Conservation (phyloP, 1,140 invertebrate genomes). For the Homarus americanus region DNA sequence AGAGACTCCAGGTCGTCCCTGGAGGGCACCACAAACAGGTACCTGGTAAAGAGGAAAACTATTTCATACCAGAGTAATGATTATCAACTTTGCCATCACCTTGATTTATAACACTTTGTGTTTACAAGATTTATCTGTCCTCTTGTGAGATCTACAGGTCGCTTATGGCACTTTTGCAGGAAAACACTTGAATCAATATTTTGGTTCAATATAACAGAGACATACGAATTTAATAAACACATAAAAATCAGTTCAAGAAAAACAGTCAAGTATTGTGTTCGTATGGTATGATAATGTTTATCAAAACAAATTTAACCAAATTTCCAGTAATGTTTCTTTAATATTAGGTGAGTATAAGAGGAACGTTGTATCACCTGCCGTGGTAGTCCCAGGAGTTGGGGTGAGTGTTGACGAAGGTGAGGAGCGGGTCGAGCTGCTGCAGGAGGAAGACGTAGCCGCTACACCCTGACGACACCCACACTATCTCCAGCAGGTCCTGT, state of each 20-base stretch:
- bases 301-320: too few species aligned
- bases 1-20: background rate
- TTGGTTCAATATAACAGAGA: too few species aligned
- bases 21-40: constrained; percentile 26
- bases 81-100: too few species aligned
- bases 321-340: too few species aligned
- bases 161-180: background rate
- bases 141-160: too few species aligned
- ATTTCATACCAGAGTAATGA: background rate
- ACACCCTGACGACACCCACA: constrained; percentile 20
- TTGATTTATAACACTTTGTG: too few species aligned
- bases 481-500: constrained; percentile 9
- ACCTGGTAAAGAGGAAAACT: background rate
- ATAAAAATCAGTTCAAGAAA: too few species aligned
- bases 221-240: too few species aligned
- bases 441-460: constrained; percentile 20
- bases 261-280: too few species aligned
- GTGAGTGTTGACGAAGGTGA: constrained; percentile 29
- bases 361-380: constrained; percentile 13
- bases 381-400: constrained; percentile 47
- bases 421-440: background rate
- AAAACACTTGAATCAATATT: too few species aligned
- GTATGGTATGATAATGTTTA: too few species aligned
- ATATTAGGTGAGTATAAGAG: too few species aligned
- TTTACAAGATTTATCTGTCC: background rate